Percentiles rank a stretch among this genome's conserved stretches.
Evolutionary conservation across 2,797 vertebrate species (phyloP).

Genomic region (Anguilla pacifica): DNA sequence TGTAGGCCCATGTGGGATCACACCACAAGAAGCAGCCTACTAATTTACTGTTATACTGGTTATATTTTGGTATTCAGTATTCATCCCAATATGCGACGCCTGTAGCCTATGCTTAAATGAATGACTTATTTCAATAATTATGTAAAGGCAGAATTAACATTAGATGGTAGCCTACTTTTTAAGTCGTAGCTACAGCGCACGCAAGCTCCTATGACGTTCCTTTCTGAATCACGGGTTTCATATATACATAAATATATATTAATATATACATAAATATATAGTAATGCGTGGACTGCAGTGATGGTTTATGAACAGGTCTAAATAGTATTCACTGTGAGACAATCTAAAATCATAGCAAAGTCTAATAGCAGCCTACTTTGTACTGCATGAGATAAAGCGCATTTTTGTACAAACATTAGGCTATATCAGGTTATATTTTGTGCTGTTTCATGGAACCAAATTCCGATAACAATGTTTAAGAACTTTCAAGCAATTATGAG

Average conservation of each 20-base stretch:
- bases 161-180: background rate
- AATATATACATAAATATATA: background rate
- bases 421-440: no score
- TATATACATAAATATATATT: background rate
- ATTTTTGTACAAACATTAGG: background rate
- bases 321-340: background rate
- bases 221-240: background rate
- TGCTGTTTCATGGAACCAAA: background rate
- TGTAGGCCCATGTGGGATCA: no score
- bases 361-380: background rate
- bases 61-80: background rate
- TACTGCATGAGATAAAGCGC: background rate
- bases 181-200: background rate
- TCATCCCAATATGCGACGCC: background rate
- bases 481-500: background rate
- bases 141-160: background rate
- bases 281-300: background rate
- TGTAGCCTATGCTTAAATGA: background rate
- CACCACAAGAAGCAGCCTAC: background rate
- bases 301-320: background rate
- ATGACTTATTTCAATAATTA: background rate
- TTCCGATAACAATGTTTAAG: background rate
- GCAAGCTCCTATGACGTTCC: background rate
- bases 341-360: background rate
- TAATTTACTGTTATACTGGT: no score